Conservation (phyloP, 2,888 invertebrate genomes). For the Tromatobia lineatoria region DNA sequence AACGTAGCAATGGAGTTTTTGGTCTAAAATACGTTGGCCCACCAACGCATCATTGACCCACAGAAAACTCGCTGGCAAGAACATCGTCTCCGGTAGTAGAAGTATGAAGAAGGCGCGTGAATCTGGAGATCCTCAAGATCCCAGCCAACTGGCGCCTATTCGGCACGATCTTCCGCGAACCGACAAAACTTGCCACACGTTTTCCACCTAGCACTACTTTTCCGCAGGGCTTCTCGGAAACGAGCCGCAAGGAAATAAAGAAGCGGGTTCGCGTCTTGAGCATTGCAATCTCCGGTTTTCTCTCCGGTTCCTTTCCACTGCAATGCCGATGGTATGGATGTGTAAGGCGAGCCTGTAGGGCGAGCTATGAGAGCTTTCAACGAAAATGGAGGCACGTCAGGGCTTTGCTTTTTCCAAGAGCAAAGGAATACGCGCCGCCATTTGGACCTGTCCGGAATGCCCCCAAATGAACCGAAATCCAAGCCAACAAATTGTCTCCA, state of each 20-base stretch:
- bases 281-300: constrained; percentile 58
- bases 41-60: constrained; percentile 43
- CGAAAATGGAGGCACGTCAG: constrained; percentile 7
- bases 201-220: neutral
- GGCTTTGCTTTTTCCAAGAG: constrained; percentile 19
- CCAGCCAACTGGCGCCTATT: constrained; percentile 65
- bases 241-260: constrained; percentile 45
- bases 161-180: constrained; percentile 49
- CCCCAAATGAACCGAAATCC: constrained; percentile 56
- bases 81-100: constrained; percentile 30
- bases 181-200: constrained; percentile 30
- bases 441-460: constrained; percentile 59
- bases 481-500: constrained; percentile 28
- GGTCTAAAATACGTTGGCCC: neutral
- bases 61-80: neutral
- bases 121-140: constrained; percentile 49
- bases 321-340: constrained; percentile 37
- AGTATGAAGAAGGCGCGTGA: constrained; percentile 42
- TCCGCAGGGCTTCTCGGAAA: constrained; percentile 47
- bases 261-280: constrained; percentile 34
- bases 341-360: constrained; percentile 57
- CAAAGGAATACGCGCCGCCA: constrained; percentile 60
- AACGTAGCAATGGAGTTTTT: constrained; percentile 21
- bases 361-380: constrained; percentile 29
- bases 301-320: constrained; percentile 33